Percentiles rank a stretch among this genome's conserved stretches.
phyloP scores from a whole-genome alignment of 2,113 vertebrate species.

The Rhynchomys soricoides region DNA sequence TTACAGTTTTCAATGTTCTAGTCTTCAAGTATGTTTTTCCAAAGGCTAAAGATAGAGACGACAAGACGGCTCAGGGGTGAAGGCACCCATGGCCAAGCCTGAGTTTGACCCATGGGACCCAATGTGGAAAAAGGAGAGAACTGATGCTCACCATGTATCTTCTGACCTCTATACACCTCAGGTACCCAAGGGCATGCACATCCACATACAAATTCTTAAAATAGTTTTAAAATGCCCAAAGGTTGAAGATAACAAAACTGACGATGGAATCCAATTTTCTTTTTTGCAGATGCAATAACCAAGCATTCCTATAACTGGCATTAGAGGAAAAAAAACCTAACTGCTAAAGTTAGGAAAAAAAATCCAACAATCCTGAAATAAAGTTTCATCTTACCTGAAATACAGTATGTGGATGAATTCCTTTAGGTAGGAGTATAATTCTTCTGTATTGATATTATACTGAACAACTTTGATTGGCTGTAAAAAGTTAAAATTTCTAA shows the following conservation, averaged over 20 bases:
- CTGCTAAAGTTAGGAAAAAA: not conserved
- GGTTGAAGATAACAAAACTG: not conserved
- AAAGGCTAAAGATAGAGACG: not conserved
- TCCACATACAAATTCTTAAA: not conserved
- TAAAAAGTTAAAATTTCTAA: constrained; percentile 71
- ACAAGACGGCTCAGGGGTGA: not conserved
- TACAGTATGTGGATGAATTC: constrained; percentile 98
- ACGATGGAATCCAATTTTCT: not conserved
- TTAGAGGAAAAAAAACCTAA: constrained; percentile 44
- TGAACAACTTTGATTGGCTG: constrained; percentile 96
- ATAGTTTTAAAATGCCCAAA: not conserved
- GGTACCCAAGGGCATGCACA: not conserved
- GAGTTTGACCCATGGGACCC: not conserved
- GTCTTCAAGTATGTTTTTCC: constrained; percentile 53
- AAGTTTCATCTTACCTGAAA: constrained; percentile 91
- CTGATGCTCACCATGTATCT: not conserved
- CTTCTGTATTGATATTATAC: constrained; percentile 98
- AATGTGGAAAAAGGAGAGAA: not conserved
- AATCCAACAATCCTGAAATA: not conserved
- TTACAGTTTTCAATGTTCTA: constrained; percentile 33
- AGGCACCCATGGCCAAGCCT: not conserved
- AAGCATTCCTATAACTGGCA: constrained; percentile 14
- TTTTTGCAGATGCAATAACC: not conserved
- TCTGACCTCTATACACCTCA: not conserved
- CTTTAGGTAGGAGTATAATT: constrained; percentile 96